phyloP scores from a whole-genome alignment of 2,888 invertebrate species.

The Eumacrocentrus americanus region DNA sequence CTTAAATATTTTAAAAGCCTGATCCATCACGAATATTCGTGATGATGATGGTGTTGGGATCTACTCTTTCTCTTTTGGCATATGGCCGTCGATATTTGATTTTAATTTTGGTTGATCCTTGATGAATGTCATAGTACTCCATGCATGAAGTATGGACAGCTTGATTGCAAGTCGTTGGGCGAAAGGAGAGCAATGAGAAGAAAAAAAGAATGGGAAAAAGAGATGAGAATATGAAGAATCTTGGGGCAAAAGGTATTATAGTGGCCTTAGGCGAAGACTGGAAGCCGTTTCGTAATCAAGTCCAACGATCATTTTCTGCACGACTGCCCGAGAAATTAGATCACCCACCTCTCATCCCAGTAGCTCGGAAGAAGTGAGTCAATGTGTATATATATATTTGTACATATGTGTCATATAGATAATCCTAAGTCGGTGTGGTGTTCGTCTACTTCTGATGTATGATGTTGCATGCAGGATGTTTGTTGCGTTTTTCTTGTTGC shows the following conservation, averaged over 20 bases:
- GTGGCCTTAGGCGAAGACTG: slow-evolving; percentile 50
- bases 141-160: slow-evolving; percentile 43
- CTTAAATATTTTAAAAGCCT: background rate
- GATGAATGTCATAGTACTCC: too few relatives aligned
- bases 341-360: slow-evolving; percentile 58
- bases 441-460: background rate
- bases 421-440: slow-evolving; percentile 2
- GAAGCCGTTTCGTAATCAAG: slow-evolving; percentile 60
- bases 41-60: too few relatives aligned
- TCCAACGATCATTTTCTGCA: slow-evolving; percentile 60
- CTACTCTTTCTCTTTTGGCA: too few relatives aligned
- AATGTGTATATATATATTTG: too few relatives aligned
- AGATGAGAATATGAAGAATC: too few relatives aligned
- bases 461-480: slow-evolving; percentile 50
- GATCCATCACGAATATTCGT: background rate
- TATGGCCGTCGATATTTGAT: too few relatives aligned
- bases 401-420: slow-evolving; percentile 22
- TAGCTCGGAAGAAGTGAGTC: slow-evolving; percentile 45
- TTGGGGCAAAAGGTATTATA: slow-evolving; percentile 19
- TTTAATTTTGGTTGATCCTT: too few relatives aligned
- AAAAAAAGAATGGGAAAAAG: slow-evolving; percentile 16
- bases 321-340: slow-evolving; percentile 61
- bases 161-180: slow-evolving; percentile 38
- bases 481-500: slow-evolving; percentile 28
- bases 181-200: slow-evolving; percentile 14